Evolutionary conservation across 2,888 invertebrate species (phyloP).

Genomic region (Amiota communis): DNA sequence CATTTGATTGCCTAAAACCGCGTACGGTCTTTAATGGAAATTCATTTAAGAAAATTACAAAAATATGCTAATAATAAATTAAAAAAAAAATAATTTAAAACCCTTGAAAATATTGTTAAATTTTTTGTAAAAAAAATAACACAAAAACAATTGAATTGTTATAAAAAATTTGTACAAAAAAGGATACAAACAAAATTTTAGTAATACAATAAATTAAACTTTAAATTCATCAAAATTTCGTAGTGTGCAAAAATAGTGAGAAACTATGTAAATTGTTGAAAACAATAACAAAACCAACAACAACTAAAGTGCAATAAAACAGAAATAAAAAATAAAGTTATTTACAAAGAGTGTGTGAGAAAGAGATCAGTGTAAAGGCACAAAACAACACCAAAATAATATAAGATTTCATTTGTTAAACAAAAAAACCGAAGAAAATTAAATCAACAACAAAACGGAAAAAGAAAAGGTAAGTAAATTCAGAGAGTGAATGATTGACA

Average conservation of each 20-base stretch:
- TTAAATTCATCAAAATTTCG: neutral
- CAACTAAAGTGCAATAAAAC: neutral
- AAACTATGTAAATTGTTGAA: no score
- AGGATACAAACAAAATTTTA: neutral
- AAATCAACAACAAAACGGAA: neutral
- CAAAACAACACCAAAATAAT: neutral
- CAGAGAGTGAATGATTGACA: neutral
- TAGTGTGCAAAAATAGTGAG: neutral
- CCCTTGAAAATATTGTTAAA: slow-evolving; percentile 17
- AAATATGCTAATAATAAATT: neutral
- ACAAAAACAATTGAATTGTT: neutral
- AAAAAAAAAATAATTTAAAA: neutral
- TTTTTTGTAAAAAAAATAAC: neutral
- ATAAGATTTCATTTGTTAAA: neutral
- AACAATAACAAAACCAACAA: no score
- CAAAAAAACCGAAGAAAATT: slow-evolving; percentile 13
- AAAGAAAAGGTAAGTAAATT: no score
- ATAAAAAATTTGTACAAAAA: neutral
- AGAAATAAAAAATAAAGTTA: neutral
- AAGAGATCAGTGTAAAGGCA: neutral
- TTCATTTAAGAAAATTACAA: neutral
- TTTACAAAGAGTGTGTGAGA: neutral
- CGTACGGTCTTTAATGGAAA: neutral
- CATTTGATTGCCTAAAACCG: neutral
- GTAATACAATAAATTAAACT: slow-evolving; percentile 4